These are phyloP conservation scores for Eulemur rubriventer DNA, from an alignment of 2,797 vertebrate species.

Conservation along the genomic window DNA sequence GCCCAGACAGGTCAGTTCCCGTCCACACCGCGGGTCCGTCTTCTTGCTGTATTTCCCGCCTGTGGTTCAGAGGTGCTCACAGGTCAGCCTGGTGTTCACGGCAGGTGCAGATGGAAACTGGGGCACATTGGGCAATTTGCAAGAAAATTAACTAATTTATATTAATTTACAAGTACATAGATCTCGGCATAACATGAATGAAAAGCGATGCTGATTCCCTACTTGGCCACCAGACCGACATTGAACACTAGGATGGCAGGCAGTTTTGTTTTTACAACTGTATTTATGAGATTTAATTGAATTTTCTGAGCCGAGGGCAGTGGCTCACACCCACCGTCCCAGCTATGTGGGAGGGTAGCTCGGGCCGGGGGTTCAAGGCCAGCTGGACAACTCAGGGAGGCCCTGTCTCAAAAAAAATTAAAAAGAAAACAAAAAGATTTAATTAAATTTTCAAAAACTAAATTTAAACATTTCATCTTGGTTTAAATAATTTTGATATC, in stretches of 20 bases:
- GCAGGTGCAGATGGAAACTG: not conserved
- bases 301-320: not conserved
- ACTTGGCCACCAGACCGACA: not conserved
- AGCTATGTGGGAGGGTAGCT: not conserved
- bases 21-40: too few species aligned
- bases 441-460: not conserved
- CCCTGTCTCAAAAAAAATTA: not conserved
- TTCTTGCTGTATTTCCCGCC: not conserved
- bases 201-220: not conserved
- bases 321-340: not conserved
- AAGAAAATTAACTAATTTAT: not conserved
- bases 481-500: not conserved
- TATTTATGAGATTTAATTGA: not conserved
- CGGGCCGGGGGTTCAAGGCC: not conserved
- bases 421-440: not conserved
- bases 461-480: not conserved
- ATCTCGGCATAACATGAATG: not conserved
- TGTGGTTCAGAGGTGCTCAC: not conserved
- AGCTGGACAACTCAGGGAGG: not conserved
- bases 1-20: not conserved
- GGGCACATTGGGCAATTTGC: not conserved
- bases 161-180: not conserved
- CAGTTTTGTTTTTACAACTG: not conserved
- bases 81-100: not conserved
- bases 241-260: accelerated